Evolutionary conservation across 2,113 vertebrate genomes (phyloP).

Genomic region (Meriones unguiculatus): DNA sequence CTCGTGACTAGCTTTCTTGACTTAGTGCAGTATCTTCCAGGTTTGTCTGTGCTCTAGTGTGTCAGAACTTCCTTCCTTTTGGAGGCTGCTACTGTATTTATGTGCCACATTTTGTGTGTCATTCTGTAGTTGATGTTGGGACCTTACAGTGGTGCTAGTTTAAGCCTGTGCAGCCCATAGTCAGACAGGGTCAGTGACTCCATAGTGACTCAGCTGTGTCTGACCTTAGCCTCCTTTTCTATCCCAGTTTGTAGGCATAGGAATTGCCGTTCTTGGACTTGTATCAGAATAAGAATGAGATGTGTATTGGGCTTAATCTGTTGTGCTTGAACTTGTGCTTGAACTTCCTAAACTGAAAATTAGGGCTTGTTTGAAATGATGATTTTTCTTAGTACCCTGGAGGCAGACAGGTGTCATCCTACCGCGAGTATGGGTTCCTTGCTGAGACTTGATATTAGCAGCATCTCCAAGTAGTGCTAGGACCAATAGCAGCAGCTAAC

Average conservation of each 20-base stretch:
- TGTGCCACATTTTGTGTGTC: background rate
- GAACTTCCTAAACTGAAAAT: constrained; percentile 8
- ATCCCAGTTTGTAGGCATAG: background rate
- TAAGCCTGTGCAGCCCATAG: accelerated
- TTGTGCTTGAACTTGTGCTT: background rate
- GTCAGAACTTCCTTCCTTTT: background rate
- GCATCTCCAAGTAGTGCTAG: background rate
- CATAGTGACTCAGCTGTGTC: background rate
- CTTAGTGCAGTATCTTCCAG: background rate
- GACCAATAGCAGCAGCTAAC: background rate
- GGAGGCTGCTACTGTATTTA: background rate
- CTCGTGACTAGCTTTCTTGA: background rate
- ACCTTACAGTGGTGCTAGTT: no score
- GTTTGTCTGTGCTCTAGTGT: background rate
- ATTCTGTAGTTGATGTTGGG: background rate
- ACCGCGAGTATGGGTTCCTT: background rate
- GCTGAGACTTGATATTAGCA: background rate
- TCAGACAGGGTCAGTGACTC: background rate
- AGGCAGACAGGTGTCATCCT: background rate
- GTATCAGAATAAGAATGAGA: constrained; percentile 27
- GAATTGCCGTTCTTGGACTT: background rate
- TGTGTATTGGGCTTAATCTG: background rate
- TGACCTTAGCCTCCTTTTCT: background rate
- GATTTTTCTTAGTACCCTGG: background rate
- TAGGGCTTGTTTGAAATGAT: background rate